Evolutionary conservation across 1,140 invertebrate genomes (phyloP), one percentile per base, ranked within the genome.

Genomic region (Plutomurus gul): DNA sequence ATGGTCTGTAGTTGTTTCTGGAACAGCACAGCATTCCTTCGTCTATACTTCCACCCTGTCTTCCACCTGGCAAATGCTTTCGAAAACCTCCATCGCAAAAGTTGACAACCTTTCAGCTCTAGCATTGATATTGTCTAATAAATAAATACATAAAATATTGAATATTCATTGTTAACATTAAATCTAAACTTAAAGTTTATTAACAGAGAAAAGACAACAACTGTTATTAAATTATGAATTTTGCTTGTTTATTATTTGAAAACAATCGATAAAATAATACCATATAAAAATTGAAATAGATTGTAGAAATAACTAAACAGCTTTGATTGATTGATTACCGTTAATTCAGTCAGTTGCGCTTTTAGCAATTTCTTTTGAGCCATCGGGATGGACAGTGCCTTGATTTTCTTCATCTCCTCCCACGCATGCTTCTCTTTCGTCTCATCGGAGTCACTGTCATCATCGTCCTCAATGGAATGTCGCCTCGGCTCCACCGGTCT

Each of bases 331-430:
- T n/a, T n/a, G n/a, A n/a, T n/a, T n/a, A n/a, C n/a, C 25, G 30
- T 37, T 11, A 47, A 86, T 88, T 93, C 92, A 89, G 93, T 91
- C 83, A 95, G 86, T 84, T 93, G 91, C 7, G 90, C 89, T 86
- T 94, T 94, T 72, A 93, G 86, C 84, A 93, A 92, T 81, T 91
- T 89, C 84, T 95, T 95, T 85, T 94, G 92, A 10, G 90, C 87
- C 93, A 95, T 94, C 11, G 91, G 91, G 11, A 94, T 89, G 3
- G 93, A 93, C 90, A 94, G 91, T 0, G 92, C 90, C 85, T 94
- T 94, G 36, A 95, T 94, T 84, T 92, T 91, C 91, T 93, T 93
- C 40, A 95, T 93, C 87, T 94, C 93, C 84, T 94, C 92, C 93
- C 93, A 94, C 8, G 92, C 93, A 10, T 92, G 89, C 85, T 93